Conservation (phyloP, 1,140 invertebrate genomes). For the Habropoda laboriosa region DNA sequence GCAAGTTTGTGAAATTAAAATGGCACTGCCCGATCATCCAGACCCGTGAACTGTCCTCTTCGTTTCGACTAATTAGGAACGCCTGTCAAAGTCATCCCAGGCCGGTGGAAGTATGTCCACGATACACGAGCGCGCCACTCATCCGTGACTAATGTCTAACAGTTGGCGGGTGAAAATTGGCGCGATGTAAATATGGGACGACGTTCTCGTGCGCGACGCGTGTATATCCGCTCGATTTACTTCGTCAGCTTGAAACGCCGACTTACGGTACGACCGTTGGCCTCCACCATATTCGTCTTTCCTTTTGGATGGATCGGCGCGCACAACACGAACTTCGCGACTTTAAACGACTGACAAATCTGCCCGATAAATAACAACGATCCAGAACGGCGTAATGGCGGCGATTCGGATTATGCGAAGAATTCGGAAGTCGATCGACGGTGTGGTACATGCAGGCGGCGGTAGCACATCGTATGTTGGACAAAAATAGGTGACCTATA, state of each 20-base stretch:
- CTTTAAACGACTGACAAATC: slow-evolving; percentile 32
- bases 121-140: slow-evolving; percentile 14
- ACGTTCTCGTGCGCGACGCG: slow-evolving; percentile 36
- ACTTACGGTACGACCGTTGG: background rate
- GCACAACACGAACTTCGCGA: background rate
- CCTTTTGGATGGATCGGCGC: background rate
- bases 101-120: background rate
- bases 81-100: slow-evolving; percentile 33
- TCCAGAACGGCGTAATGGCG: slow-evolving; percentile 6
- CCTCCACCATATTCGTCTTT: slow-evolving; percentile 2
- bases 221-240: slow-evolving; percentile 55
- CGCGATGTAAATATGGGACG: slow-evolving; percentile 62
- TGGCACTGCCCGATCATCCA: background rate
- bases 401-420: slow-evolving; percentile 25
- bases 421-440: slow-evolving; percentile 39
- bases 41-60: too few species aligned
- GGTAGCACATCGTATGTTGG: background rate
- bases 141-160: slow-evolving; percentile 53
- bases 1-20: slow-evolving; percentile 17
- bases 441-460: background rate
- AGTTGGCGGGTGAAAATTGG: slow-evolving; percentile 62
- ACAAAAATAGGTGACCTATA: slow-evolving; percentile 41
- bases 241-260: slow-evolving; percentile 39
- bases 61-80: slow-evolving; percentile 39
- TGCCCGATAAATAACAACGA: slow-evolving; percentile 35